phyloP scores from a whole-genome alignment of 2,888 invertebrate species.

The Myopa testacea region DNA sequence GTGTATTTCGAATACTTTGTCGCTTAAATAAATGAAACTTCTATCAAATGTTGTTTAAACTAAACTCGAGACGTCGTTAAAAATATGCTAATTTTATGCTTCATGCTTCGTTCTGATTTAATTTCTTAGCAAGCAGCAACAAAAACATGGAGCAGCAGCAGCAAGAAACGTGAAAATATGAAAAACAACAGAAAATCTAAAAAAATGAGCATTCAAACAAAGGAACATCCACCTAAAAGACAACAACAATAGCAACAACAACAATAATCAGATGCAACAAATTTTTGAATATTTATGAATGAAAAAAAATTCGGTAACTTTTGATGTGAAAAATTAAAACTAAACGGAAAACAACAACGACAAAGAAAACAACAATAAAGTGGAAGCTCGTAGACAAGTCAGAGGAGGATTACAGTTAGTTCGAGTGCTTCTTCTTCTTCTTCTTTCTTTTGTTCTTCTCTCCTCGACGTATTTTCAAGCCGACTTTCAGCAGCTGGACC shows the following conservation, averaged over 20 bases:
- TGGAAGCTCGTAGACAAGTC: too few relatives aligned
- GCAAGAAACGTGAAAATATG: not conserved
- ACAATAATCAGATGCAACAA: constrained; percentile 14
- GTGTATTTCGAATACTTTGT: not conserved
- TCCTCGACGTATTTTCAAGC: too few relatives aligned
- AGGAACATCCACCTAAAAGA: not conserved
- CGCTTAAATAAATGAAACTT: not conserved
- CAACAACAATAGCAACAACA: not conserved
- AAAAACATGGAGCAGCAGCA: not conserved
- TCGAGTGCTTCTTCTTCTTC: not conserved
- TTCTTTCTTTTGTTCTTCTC: too few relatives aligned
- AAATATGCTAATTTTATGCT: constrained; percentile 28
- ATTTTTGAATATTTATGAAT: constrained; percentile 32
- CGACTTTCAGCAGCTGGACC: too few relatives aligned
- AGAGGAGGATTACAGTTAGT: too few relatives aligned
- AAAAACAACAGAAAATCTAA: too few relatives aligned
- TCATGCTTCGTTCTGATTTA: constrained; percentile 5
- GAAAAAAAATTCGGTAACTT: not conserved
- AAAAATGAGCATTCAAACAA: not conserved
- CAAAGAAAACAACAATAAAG: too few relatives aligned
- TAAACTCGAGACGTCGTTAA: not conserved
- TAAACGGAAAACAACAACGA: too few relatives aligned
- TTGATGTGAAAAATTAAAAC: too few relatives aligned
- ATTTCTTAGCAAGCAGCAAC: constrained; percentile 1
- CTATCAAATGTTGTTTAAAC: not conserved